phyloP scores from a whole-genome alignment of 2,797 vertebrate species.

The Pelobates cultripes region DNA sequence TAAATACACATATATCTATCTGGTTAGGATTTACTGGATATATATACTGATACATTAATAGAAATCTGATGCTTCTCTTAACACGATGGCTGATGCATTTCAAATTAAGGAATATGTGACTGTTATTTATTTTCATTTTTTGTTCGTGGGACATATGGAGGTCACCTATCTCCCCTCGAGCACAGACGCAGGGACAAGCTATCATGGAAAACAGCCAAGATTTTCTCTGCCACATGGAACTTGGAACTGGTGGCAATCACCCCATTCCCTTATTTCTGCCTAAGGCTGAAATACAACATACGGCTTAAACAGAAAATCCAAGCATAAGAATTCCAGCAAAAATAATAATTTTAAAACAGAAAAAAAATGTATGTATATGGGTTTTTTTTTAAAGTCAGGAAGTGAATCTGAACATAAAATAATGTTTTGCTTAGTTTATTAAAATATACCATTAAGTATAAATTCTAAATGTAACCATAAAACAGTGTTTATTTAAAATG shows the following conservation, averaged over 20 bases:
- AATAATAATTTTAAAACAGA: not conserved
- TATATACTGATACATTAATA: too few relatives aligned
- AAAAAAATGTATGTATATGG: not conserved
- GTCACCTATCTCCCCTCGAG: constrained; percentile 51
- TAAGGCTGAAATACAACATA: constrained; percentile 45
- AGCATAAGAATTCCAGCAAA: constrained; percentile 27
- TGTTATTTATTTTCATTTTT: constrained; percentile 47
- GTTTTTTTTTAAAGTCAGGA: not conserved
- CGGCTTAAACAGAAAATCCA: constrained; percentile 40
- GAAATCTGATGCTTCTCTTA: too few relatives aligned
- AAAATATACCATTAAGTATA: too few relatives aligned
- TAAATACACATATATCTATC: too few relatives aligned
- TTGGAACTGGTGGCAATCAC: constrained; percentile 41
- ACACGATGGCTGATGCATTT: not conserved
- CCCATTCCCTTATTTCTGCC: constrained; percentile 21
- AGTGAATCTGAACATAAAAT: not conserved
- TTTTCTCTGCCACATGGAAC: constrained; percentile 49
- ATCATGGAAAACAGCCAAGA: constrained; percentile 46
- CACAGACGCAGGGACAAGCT: constrained; percentile 50
- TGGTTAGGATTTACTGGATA: too few relatives aligned
- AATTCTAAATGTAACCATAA: too few relatives aligned
- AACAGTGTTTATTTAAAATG: too few relatives aligned
- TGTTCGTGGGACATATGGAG: constrained; percentile 50
- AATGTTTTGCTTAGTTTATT: not conserved
- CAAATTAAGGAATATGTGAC: not conserved